These are phyloP conservation scores for Lepilemur ruficaudatus DNA, from an alignment of 2,797 vertebrate species.

Conservation along the genomic window DNA sequence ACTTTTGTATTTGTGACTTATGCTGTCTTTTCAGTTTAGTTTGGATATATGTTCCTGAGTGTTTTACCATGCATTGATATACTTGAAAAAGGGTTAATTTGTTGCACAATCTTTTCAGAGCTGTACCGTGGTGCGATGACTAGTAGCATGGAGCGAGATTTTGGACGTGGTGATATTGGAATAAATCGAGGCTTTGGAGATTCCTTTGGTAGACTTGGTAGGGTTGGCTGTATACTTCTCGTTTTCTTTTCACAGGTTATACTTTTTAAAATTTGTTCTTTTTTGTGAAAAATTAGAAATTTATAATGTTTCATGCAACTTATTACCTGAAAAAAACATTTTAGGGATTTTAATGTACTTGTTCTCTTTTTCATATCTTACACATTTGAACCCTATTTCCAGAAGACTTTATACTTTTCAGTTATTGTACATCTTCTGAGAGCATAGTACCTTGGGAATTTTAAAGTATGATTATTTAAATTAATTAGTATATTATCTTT, in stretches of 20 bases:
- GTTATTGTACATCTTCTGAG: slow-evolving; percentile 58
- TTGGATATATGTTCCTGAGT: slow-evolving; percentile 59
- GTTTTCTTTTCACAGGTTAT: slow-evolving; percentile 43
- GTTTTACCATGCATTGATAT: not conserved
- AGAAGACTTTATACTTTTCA: slow-evolving; percentile 47
- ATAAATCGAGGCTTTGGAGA: slow-evolving; percentile 95
- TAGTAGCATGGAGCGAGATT: slow-evolving; percentile 94
- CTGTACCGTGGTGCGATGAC: slow-evolving; percentile 95
- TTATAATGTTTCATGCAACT: not conserved
- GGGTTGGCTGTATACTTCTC: slow-evolving; percentile 70
- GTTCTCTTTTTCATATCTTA: slow-evolving; percentile 25
- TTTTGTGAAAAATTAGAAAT: slow-evolving; percentile 36
- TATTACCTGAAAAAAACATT: slow-evolving; percentile 44
- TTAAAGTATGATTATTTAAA: slow-evolving; percentile 65
- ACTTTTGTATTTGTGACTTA: slow-evolving; percentile 20
- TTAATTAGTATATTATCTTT: slow-evolving; percentile 81
- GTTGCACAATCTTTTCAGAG: slow-evolving; percentile 84
- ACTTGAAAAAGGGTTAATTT: slow-evolving; percentile 60
- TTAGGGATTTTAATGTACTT: slow-evolving; percentile 52
- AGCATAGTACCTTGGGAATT: slow-evolving; percentile 55
- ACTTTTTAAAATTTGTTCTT: slow-evolving; percentile 30
- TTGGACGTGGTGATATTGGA: slow-evolving; percentile 92
- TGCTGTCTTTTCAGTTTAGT: slow-evolving; percentile 12
- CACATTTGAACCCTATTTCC: slow-evolving; percentile 48
- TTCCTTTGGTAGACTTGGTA: slow-evolving; percentile 97